phyloP scores from a whole-genome alignment of 2,888 invertebrate species.

The Caenorhabditis wallacei region DNA sequence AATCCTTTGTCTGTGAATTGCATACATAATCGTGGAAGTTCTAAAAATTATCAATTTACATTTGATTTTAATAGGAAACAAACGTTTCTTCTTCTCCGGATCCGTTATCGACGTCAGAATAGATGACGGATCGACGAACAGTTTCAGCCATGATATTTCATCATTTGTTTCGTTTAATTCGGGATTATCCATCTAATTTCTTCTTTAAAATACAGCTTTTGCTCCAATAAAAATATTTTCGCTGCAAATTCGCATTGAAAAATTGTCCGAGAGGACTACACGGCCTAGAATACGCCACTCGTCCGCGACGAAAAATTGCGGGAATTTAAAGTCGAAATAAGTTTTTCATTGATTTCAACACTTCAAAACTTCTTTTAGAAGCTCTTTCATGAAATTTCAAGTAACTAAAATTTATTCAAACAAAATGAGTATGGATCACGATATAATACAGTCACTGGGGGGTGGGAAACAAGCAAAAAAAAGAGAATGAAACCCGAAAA shows the following conservation, averaged over 20 bases:
- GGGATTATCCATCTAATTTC: slow-evolving; percentile 18
- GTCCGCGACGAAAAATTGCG: no score
- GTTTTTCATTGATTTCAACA: no score
- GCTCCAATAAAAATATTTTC: no score
- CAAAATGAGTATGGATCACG: no score
- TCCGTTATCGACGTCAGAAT: slow-evolving; percentile 25
- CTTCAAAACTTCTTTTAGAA: no score
- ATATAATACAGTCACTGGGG: neutral
- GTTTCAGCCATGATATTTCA: slow-evolving; percentile 59
- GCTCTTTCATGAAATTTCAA: no score
- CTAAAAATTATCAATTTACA: slow-evolving; percentile 43
- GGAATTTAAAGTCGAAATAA: no score
- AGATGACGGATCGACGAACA: slow-evolving; percentile 50
- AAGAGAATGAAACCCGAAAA: neutral
- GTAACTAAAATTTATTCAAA: no score
- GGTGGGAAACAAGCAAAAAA: neutral
- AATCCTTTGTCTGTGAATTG: slow-evolving; percentile 65
- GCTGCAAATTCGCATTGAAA: neutral
- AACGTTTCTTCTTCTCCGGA: slow-evolving; percentile 54
- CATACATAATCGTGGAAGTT: slow-evolving; percentile 55
- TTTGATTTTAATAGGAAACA: neutral
- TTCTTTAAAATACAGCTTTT: no score
- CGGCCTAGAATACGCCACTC: neutral
- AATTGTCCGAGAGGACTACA: neutral
- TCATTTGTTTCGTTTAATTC: slow-evolving; percentile 10